Evolutionary conservation across 1,140 invertebrate species (phyloP), one percentile per base, ranked within the genome.

Genomic region (Eufriesea mexicana): DNA sequence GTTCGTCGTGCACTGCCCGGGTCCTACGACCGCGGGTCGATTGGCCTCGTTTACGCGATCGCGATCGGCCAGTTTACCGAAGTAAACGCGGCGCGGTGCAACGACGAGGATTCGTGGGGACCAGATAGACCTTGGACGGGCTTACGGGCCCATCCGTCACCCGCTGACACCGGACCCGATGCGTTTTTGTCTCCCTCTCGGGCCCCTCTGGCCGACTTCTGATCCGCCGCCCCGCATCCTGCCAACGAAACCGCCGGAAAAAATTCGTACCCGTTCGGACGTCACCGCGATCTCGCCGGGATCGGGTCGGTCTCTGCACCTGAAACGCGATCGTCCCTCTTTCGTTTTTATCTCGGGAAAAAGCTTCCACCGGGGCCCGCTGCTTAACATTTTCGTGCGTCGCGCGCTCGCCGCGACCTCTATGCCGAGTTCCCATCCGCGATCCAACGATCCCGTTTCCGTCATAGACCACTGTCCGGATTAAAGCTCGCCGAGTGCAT

Each of bases 91-190:
- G 8, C n/a, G 25, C 35, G 64, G 23, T 10, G 64, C 45, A 47
- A 54, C 42, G 54, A 59, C 79, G 80, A 84, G 86, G 72, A 75
- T 91, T 91, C 86, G 88, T 88, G 85, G 78, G 89, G 79, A 72
- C 89, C 86, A 67, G 77, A 78, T 80, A 86, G 82, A 42, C 87
- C 87, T 89, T 89, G 87, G 81, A 83, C 86, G 84, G 86, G 75
- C 86, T 86, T 85, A 89, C 81, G 57, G 89, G 86, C 78, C 91
- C 92, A 93, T 93, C 90, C 91, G 91, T 93, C 92, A 92, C 91
- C 88, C 84, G 89, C 71, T 93, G 92, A 93, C 92, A 93, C 85
- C 80, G 86, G 88, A 71, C 90, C 90, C 84, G 88, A 92, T 92
- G 87, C 90, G 89, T 91, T 92, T 92, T 93, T 91, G 77, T 86